phyloP scores from a whole-genome alignment of 2,113 vertebrate species.

The Toxotes chatareus region DNA sequence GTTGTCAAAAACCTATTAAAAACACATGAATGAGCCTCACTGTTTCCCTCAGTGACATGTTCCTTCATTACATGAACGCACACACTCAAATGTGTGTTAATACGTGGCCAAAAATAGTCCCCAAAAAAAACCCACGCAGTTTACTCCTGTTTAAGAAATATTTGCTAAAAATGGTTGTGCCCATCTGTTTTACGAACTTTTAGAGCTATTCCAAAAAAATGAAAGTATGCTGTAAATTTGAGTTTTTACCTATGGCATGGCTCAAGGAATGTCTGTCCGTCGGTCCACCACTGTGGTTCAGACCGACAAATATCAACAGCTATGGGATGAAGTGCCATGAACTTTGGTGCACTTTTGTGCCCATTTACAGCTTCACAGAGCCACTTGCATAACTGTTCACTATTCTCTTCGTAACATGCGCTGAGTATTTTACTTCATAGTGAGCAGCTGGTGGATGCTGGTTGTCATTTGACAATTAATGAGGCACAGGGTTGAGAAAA shows the following conservation, averaged over 20 bases:
- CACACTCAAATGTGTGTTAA: background rate
- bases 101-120: background rate
- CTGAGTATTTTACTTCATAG: background rate
- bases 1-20: background rate
- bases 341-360: too few species aligned
- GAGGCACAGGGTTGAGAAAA: slow-evolving; percentile 14
- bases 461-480: slow-evolving; percentile 47
- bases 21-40: background rate
- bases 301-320: too few species aligned
- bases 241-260: too few species aligned
- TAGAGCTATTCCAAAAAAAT: too few species aligned
- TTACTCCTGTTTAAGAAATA: background rate
- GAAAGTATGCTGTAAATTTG: too few species aligned
- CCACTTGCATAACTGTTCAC: too few species aligned
- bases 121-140: background rate
- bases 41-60: background rate
- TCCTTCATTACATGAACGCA: background rate
- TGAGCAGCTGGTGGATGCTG: slow-evolving; percentile 28
- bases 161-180: background rate
- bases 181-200: too few species aligned
- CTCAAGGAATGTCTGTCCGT: too few species aligned
- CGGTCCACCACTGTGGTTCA: too few species aligned
- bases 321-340: too few species aligned
- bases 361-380: too few species aligned
- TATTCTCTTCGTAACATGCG: too few species aligned